Percentiles rank a stretch among this genome's conserved stretches.
These are phyloP conservation scores for Aegithalos caudatus DNA, from an alignment of 2,113 vertebrate species.

Conservation along the genomic window DNA sequence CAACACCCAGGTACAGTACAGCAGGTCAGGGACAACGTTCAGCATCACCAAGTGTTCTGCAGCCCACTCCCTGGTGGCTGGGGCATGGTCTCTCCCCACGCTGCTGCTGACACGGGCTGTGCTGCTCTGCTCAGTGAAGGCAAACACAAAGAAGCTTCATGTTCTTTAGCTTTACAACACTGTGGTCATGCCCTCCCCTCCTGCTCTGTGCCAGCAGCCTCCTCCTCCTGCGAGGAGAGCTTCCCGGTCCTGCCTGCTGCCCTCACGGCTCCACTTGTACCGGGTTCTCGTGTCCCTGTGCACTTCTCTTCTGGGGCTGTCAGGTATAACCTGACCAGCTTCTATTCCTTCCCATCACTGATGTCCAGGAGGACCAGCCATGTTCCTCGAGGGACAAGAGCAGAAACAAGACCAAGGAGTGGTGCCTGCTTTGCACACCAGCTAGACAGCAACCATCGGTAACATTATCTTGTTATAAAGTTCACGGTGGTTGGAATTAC, in stretches of 20 bases:
- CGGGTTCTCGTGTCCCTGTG: fast-evolving
- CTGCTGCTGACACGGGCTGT: fast-evolving
- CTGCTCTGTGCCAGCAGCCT: neutral
- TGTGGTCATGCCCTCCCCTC: neutral
- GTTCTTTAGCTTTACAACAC: neutral
- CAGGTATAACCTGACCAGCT: neutral
- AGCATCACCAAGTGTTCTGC: neutral
- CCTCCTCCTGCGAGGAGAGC: neutral
- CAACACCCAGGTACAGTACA: neutral
- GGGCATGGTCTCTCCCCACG: neutral
- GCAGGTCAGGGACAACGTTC: neutral
- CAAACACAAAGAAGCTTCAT: fast-evolving
- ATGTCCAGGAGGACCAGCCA: neutral
- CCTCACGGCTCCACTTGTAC: neutral
- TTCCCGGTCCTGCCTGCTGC: neutral
- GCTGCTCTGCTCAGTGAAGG: neutral
- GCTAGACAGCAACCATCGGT: neutral
- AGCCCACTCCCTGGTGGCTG: neutral
- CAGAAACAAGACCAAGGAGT: neutral
- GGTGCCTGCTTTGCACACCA: neutral
- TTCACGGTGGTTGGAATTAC: neutral
- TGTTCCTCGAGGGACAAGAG: neutral
- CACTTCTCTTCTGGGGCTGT: neutral
- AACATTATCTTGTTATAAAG: neutral
- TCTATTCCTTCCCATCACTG: neutral